Evolutionary conservation across 2,888 invertebrate genomes (phyloP).

Genomic region (Candidula unifasciata): DNA sequence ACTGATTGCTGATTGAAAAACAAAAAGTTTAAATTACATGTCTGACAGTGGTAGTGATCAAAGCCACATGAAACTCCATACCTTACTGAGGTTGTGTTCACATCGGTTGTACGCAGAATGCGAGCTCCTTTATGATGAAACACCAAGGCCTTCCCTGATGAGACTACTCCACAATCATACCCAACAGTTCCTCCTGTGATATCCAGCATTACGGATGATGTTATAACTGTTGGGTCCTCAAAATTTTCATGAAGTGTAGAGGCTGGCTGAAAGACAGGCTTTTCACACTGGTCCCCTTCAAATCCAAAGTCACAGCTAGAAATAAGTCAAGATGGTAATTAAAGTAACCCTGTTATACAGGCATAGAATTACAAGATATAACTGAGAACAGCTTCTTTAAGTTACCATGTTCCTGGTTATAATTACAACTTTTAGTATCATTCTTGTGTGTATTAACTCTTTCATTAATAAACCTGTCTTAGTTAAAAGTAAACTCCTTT

Average conservation of each 20-base stretch:
- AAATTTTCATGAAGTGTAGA: constrained; percentile 65
- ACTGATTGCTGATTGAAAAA: too few relatives aligned
- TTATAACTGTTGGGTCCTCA: constrained; percentile 60
- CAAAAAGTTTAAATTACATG: too few relatives aligned
- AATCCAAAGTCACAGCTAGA: constrained; percentile 78
- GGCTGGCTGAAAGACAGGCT: constrained; percentile 63
- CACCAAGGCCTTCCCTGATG: constrained; percentile 76
- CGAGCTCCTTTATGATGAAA: constrained; percentile 73
- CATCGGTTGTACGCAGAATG: constrained; percentile 71
- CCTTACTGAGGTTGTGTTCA: constrained; percentile 75
- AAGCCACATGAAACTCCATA: constrained; percentile 51
- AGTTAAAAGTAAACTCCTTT: too few relatives aligned
- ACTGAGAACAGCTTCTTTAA: too few relatives aligned
- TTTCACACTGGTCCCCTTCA: constrained; percentile 72
- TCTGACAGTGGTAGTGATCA: too few relatives aligned
- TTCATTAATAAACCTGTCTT: too few relatives aligned
- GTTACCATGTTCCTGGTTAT: too few relatives aligned
- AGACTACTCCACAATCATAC: constrained; percentile 76
- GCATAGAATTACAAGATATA: background rate
- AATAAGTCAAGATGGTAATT: background rate
- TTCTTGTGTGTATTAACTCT: too few relatives aligned
- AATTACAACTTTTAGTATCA: too few relatives aligned
- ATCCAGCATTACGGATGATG: constrained; percentile 60
- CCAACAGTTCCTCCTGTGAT: constrained; percentile 71
- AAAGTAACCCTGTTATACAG: background rate